Evolutionary conservation across 2,888 invertebrate genomes (phyloP).

Genomic region (Ferdinandea cuprea): DNA sequence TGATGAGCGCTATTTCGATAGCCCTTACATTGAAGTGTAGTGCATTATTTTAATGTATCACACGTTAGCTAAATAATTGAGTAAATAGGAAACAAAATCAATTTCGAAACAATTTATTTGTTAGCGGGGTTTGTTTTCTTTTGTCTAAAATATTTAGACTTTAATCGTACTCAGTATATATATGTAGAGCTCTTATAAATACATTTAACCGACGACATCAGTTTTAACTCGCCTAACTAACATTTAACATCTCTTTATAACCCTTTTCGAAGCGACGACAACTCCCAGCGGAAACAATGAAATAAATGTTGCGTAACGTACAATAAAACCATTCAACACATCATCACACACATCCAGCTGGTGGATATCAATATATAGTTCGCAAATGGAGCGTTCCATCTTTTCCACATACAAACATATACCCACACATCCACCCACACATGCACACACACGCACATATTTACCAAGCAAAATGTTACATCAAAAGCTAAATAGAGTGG

Average conservation of each 20-base stretch:
- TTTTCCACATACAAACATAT: neutral
- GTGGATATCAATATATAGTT: conserved; percentile 43
- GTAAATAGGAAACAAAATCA: too few relatives aligned
- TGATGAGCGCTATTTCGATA: neutral
- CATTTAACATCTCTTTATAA: conserved; percentile 23
- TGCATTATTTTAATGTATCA: too few relatives aligned
- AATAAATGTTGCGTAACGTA: conserved; percentile 54
- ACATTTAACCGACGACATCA: neutral
- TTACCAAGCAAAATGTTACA: conserved; percentile 7
- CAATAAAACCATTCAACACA: conserved; percentile 61
- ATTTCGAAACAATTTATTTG: too few relatives aligned
- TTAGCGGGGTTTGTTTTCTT: too few relatives aligned
- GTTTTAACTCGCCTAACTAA: neutral
- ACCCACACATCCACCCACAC: conserved; percentile 4
- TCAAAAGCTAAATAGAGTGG: conserved; percentile 52
- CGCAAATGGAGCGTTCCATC: conserved; percentile 21
- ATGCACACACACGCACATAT: too few relatives aligned
- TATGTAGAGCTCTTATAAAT: too few relatives aligned
- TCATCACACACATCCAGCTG: conserved; percentile 50
- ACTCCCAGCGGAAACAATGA: conserved; percentile 43
- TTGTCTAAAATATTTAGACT: too few relatives aligned
- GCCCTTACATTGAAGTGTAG: neutral
- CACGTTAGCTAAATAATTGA: too few relatives aligned
- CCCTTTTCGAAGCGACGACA: neutral
- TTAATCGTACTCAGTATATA: too few relatives aligned